Conservation (phyloP, 1,140 invertebrate species). For the Bombus superbus region DNA sequence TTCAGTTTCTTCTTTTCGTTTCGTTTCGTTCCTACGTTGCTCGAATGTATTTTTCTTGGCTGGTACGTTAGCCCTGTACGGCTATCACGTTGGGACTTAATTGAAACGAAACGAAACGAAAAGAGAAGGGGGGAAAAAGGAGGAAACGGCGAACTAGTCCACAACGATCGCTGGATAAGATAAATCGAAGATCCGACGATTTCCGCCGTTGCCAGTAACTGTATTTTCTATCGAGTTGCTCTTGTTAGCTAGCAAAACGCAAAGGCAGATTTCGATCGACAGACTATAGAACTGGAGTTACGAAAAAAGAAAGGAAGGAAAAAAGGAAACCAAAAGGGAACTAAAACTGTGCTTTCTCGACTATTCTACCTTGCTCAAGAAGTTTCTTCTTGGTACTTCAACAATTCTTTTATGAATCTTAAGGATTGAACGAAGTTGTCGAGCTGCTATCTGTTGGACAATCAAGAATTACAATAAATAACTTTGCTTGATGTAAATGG, state of each 20-base stretch:
- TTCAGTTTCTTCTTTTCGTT: neutral
- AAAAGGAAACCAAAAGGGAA: neutral
- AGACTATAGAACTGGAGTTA: neutral
- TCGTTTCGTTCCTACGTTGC: neutral
- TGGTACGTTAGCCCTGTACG: neutral
- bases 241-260: neutral
- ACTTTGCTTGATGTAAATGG: neutral
- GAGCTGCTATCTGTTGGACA: neutral
- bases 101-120: slow-evolving; percentile 14
- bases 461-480: neutral
- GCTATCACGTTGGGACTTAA: slow-evolving; percentile 5
- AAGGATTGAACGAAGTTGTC: neutral
- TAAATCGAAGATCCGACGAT: slow-evolving; percentile 28
- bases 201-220: neutral
- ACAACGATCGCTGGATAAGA: neutral
- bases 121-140: no score
- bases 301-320: no score
- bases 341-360: neutral
- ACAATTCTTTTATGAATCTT: slow-evolving; percentile 6
- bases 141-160: neutral
- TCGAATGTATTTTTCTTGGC: slow-evolving; percentile 15
- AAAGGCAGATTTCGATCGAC: slow-evolving; percentile 15
- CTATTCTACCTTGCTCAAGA: neutral
- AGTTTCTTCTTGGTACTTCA: neutral
- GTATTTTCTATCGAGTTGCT: slow-evolving; percentile 1